Percentiles rank a stretch among this genome's conserved stretches.
phyloP scores from a whole-genome alignment of 2,113 vertebrate species.

The Arothron firmamentum region DNA sequence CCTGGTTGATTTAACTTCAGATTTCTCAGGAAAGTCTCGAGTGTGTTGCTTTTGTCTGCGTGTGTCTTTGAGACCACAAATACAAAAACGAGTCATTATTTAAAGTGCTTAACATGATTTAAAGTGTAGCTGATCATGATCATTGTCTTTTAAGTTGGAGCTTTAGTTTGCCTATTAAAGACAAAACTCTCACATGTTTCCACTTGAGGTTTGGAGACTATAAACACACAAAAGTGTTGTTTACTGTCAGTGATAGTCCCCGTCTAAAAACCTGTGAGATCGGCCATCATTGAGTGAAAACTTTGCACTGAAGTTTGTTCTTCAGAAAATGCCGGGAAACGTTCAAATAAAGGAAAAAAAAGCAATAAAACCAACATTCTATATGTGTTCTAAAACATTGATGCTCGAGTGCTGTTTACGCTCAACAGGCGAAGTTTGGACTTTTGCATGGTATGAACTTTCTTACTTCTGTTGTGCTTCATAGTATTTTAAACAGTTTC shows the following conservation, averaged over 20 bases:
- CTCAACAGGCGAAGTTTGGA: constrained; percentile 44
- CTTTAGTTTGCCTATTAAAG: background rate
- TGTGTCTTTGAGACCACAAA: constrained; percentile 30
- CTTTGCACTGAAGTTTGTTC: constrained; percentile 51
- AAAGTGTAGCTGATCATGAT: constrained; percentile 8
- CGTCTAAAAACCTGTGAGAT: constrained; percentile 44
- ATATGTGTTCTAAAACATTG: constrained; percentile 38
- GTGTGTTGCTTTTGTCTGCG: constrained; percentile 20
- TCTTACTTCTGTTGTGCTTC: constrained; percentile 44
- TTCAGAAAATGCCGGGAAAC: constrained; percentile 33
- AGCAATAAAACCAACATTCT: constrained; percentile 67
- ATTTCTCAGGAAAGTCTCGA: constrained; percentile 72
- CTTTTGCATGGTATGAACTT: constrained; percentile 49
- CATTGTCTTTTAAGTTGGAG: constrained; percentile 3
- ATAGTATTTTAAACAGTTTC: constrained; percentile 37
- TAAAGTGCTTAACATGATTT: background rate
- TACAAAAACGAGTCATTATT: background rate
- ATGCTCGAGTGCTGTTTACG: constrained; percentile 60
- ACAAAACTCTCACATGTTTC: constrained; percentile 5
- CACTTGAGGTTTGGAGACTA: constrained; percentile 6
- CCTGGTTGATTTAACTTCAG: constrained; percentile 52
- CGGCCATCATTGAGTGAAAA: constrained; percentile 42
- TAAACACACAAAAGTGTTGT: constrained; percentile 5
- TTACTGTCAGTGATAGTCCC: constrained; percentile 33
- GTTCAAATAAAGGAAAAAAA: constrained; percentile 38